Evolutionary conservation across 64 coral and sea anemone genomes (phyloP), one percentile per base, ranked within the genome.

Genomic region (Montipora sp.): DNA sequence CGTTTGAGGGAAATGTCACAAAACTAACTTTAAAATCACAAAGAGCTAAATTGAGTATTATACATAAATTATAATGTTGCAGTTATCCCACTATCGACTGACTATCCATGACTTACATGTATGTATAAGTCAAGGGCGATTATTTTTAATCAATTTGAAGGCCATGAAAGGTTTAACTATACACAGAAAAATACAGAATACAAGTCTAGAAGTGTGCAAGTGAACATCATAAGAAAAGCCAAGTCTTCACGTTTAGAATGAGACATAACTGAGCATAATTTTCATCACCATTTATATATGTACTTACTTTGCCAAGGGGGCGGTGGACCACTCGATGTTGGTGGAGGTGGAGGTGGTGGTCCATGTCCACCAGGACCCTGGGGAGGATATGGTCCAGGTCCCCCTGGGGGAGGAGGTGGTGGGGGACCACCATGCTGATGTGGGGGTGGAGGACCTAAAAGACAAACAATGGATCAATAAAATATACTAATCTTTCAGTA

Each of bases 311-410:
- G 87, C 93, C 81, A 87, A 23, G 88, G 81, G 10, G 88, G 80
- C 23, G 81, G 87, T 86, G 88, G 93, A 84, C 79, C 80, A 66
- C 87, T 87, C 49, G 93, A 27, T 23, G 51, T 21, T 47, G 73
- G 83, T 86, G 91, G 91, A 60, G 91, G 91, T 78, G 91, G 91
- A 8, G 90, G 90, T 77, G 80, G 80, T 16, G 82, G 83, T 73
- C 49, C 71, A 77, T 81, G 89, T 79, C 59, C 79, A 12, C 60
- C 77, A 81, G 77, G 78, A 8, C 22, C 77, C 89, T 90, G 89
- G 20, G 7, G 89, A 27, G 65, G 65, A 60, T 80, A 90, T 90
- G 77, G 60, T 57, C 90, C 79, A 60, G 80, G 79, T 8, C 90
- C 90, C 61, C 51, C 66, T 23, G 83, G 83, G 68, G 81, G 91